Conservation (phyloP, 53 echinoderm and acorn worm genomes). For the Glandiceps talaboti region DNA sequence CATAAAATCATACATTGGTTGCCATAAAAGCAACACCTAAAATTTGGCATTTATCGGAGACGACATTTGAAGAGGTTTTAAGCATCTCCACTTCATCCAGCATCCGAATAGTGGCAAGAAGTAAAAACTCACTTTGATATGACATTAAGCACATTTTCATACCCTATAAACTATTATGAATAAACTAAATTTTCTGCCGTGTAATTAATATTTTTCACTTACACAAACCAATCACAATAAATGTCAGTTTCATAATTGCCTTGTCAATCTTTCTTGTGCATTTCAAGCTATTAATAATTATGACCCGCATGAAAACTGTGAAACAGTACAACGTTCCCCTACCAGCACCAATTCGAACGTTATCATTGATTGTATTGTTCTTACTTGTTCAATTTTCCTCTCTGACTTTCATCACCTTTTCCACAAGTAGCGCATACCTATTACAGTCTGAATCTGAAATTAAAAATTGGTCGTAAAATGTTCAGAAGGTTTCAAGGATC, state of each 20-base stretch:
- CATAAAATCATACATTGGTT: too few species aligned
- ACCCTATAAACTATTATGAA: not conserved
- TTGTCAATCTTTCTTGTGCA: not conserved
- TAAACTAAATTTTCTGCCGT: not conserved
- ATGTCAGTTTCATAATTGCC: not conserved
- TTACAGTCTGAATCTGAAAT: not conserved
- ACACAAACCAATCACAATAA: not conserved
- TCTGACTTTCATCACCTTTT: not conserved
- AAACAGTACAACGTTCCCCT: not conserved
- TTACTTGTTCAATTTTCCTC: not conserved
- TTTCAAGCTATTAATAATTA: not conserved
- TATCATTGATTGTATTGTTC: not conserved
- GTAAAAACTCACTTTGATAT: too few species aligned
- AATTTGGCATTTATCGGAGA: too few species aligned
- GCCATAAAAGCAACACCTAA: too few species aligned
- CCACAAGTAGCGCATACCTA: not conserved
- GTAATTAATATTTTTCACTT: not conserved
- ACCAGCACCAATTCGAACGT: not conserved
- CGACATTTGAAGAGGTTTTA: too few species aligned
- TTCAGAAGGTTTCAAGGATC: too few species aligned
- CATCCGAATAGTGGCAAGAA: too few species aligned
- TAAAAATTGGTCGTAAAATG: not conserved
- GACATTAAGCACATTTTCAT: too few species aligned
- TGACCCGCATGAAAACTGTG: not conserved
- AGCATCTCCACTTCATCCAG: too few species aligned